Evolutionary conservation across 1,140 invertebrate species (phyloP).

Genomic region (Gonioctena quinquepunctata): DNA sequence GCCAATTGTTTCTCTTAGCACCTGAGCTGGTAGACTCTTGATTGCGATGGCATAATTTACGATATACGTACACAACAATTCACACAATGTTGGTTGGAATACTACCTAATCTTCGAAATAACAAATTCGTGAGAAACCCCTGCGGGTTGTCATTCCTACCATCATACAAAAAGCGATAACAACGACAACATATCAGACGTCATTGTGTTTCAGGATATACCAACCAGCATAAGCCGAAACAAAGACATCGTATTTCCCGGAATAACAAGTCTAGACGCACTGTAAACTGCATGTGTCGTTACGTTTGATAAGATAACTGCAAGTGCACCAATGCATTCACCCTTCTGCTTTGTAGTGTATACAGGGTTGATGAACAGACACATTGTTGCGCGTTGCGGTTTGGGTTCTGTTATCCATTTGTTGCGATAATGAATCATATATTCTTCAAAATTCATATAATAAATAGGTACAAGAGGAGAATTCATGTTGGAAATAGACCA

Average conservation of each 20-base stretch:
- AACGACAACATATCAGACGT: background rate
- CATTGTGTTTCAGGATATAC: background rate
- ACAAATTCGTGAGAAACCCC: background rate
- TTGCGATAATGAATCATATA: too few species aligned
- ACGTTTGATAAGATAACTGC: slow-evolving; percentile 7
- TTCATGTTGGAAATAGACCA: too few species aligned
- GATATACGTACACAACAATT: too few species aligned
- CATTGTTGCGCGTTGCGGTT: too few species aligned
- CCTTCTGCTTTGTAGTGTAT: background rate
- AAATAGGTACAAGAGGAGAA: too few species aligned
- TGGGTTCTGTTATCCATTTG: too few species aligned
- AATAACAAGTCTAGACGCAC: slow-evolving; percentile 4
- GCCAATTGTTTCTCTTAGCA: too few species aligned
- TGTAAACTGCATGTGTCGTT: background rate
- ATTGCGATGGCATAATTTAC: too few species aligned
- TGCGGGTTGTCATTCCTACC: background rate
- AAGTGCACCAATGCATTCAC: background rate
- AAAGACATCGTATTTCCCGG: slow-evolving; percentile 5
- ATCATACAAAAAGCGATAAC: background rate
- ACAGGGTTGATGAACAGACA: background rate
- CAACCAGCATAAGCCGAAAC: background rate
- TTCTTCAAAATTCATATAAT: too few species aligned
- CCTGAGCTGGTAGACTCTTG: too few species aligned
- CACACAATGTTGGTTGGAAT: too few species aligned
- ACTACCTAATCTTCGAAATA: too few species aligned